Conservation (phyloP, 2,113 vertebrate species). For the Piprites chloris region DNA sequence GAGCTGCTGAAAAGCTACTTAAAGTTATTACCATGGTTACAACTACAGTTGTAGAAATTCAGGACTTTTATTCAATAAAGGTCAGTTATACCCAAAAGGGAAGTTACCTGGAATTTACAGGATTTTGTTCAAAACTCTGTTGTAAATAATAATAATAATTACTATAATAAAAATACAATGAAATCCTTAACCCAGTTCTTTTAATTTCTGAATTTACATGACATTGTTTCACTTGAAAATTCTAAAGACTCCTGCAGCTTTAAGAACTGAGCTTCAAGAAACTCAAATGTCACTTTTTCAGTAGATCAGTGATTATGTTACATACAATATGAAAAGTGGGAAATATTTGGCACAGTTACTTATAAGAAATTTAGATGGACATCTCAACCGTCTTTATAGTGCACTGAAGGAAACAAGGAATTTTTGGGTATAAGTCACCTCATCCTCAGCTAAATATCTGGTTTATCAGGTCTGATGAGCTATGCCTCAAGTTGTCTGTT, state of each 20-base stretch:
- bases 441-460: neutral
- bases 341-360: neutral
- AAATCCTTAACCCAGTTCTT: fast-evolving
- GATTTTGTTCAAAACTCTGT: neutral
- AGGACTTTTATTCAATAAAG: neutral
- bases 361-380: neutral
- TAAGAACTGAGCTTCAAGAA: neutral
- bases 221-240: neutral
- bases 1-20: neutral
- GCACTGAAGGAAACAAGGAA: neutral
- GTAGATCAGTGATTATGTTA: neutral
- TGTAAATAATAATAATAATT: neutral
- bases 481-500: neutral
- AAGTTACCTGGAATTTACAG: neutral
- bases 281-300: neutral
- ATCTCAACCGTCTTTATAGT: neutral
- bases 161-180: neutral
- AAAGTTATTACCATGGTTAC: neutral
- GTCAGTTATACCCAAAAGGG: neutral
- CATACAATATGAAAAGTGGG: neutral
- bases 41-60: neutral
- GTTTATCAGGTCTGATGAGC: neutral
- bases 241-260: neutral
- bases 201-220: neutral
- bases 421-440: neutral